Evolutionary conservation across 2,113 vertebrate species (phyloP).

Genomic region (Istiophorus platypterus): DNA sequence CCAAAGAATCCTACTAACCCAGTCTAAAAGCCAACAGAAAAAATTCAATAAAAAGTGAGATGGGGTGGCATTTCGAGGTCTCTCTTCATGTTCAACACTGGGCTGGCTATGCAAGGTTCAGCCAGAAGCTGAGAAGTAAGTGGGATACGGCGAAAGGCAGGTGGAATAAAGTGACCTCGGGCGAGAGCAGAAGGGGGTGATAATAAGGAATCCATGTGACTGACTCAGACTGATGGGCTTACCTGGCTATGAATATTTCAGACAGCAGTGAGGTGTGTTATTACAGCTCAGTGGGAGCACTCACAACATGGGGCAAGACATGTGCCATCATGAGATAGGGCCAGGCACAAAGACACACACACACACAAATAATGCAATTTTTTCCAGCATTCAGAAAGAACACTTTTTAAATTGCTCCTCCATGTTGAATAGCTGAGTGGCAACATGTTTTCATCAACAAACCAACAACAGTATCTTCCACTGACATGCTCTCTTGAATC

Average conservation of each 20-base stretch:
- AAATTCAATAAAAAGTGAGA: slow-evolving; percentile 37
- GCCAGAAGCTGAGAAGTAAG: slow-evolving; percentile 55
- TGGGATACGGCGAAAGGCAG: slow-evolving; percentile 61
- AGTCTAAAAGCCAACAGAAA: slow-evolving; percentile 17
- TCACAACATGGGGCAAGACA: slow-evolving; percentile 76
- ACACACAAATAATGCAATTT: slow-evolving; percentile 56
- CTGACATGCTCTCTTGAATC: slow-evolving; percentile 61
- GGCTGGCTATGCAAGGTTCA: slow-evolving; percentile 31
- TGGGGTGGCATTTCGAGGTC: slow-evolving; percentile 57
- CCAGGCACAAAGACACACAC: slow-evolving; percentile 37
- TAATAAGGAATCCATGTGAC: slow-evolving; percentile 80
- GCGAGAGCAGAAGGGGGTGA: slow-evolving; percentile 65
- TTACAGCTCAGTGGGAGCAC: slow-evolving; percentile 78
- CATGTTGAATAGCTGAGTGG: slow-evolving; percentile 49
- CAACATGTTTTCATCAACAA: slow-evolving; percentile 69
- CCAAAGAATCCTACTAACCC: neutral
- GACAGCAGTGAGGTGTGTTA: slow-evolving; percentile 80
- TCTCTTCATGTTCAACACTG: slow-evolving; percentile 29
- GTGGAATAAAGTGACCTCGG: slow-evolving; percentile 74
- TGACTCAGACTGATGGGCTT: slow-evolving; percentile 77
- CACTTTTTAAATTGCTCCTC: slow-evolving; percentile 62
- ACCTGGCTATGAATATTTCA: slow-evolving; percentile 85
- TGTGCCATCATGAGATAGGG: slow-evolving; percentile 75
- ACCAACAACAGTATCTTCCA: slow-evolving; percentile 60
- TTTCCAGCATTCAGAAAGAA: slow-evolving; percentile 50